Percentiles rank a stretch among this genome's conserved stretches.
Conservation (phyloP, 2,888 invertebrate species). For the Dicroscelio sp. region DNA sequence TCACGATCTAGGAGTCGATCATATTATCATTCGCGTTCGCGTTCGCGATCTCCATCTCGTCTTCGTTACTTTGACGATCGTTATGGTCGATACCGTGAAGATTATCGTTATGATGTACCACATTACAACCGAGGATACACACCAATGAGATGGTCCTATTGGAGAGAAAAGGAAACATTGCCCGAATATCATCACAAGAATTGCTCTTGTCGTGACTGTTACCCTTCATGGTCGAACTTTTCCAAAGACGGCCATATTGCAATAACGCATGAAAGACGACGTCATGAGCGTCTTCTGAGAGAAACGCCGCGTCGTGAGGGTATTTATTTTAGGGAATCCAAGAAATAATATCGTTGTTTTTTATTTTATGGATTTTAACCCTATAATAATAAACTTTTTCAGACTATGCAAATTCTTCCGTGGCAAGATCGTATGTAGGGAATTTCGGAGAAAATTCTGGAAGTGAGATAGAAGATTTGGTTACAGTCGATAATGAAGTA, state of each 20-base stretch:
- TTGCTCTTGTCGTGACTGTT: neutral
- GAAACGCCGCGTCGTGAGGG: neutral
- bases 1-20: neutral
- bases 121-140: neutral
- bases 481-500: neutral
- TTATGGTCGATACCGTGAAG: neutral
- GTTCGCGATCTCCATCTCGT: neutral
- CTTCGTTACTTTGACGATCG: neutral
- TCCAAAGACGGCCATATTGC: neutral
- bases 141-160: neutral
- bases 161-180: neutral
- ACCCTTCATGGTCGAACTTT: slow-evolving; percentile 5
- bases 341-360: neutral
- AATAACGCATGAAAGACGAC: neutral
- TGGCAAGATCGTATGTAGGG: neutral
- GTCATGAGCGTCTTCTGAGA: slow-evolving; percentile 2
- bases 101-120: neutral
- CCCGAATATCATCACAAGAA: neutral
- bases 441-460: neutral
- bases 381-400: neutral
- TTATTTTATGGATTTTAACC: neutral
- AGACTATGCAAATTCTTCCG: neutral
- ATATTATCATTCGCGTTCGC: neutral
- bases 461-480: neutral
- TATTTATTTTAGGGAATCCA: slow-evolving; percentile 12